Base-by-base conservation (phyloP, 1,140 invertebrate genomes). In the Drosophila repleta region DNA sequence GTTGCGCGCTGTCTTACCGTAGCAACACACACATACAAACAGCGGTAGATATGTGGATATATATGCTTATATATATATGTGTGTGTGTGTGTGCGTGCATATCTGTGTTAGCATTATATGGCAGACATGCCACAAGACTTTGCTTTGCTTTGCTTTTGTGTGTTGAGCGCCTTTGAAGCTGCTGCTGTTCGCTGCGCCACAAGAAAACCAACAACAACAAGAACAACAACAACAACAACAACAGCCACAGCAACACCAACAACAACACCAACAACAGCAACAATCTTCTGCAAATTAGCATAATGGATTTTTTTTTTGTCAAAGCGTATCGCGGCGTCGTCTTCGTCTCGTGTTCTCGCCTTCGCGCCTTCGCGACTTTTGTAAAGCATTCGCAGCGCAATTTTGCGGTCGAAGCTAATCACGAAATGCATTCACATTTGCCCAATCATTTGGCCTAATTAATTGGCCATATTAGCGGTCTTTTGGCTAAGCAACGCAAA, bases 231-330 rank as follows among this genome's bases (percentile, higher is more conserved):
- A 64, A 26, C 6, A 57, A 57, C 57, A 58, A 24, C 35, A 56
- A 15, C 24, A 58, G 10, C 39, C 39, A 45, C 52, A 67, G 10
- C 41, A 29, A 67, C 57, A 49, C 32, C 52, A 35, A 58, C 73
- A 81, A 76, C 60, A 76, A 70, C 60, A 61, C 49, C 48, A 67
- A 60, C 46, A 43, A 62, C 67, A 65, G 13, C 20, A 57, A 45
- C 21, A 48, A 53, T 63, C 63, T 81, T 81, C 69, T 78, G 81
- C 83, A 87, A 88, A 87, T 87, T 87, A 87, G 82, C 82, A 88
- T 87, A 87, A 87, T 87, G 82, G 82, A 88, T 88, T 83, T 88
- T 77, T 62, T 88, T 77, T 68, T 82, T 88, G 83, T 83, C 83
- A 88, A 88, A 76, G 70, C 64, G 39, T 64, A 68, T 58, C 60